Conservation (phyloP, 37 sponge, comb jelly and placozoan species). For the Hexactinellida sp. region DNA sequence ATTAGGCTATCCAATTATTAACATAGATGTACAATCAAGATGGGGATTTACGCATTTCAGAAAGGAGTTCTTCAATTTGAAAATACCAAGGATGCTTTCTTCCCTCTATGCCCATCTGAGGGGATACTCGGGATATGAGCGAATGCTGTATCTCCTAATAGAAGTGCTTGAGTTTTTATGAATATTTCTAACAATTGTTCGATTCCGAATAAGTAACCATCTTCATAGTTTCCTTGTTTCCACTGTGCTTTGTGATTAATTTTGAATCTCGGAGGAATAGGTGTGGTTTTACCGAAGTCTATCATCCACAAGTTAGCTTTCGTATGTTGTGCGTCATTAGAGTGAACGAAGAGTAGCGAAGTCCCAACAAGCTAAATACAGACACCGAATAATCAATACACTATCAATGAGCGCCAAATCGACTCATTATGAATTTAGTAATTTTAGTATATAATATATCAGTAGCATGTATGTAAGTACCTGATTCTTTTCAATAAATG, state of each 20-base stretch:
- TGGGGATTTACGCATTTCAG: neutral
- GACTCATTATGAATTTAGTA: too few relatives aligned
- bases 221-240: slow-evolving; percentile 91
- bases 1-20: too few relatives aligned
- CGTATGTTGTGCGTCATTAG: slow-evolving; percentile 22
- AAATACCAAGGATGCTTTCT: too few relatives aligned
- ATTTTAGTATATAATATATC: too few relatives aligned
- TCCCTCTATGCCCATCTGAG: too few relatives aligned
- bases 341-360: slow-evolving; percentile 87
- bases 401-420: too few relatives aligned
- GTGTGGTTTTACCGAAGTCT: slow-evolving; percentile 91
- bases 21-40: neutral
- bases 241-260: slow-evolving; percentile 57
- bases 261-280: slow-evolving; percentile 30
- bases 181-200: slow-evolving; percentile 81
- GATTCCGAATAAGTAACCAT: slow-evolving; percentile 90
- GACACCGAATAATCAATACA: neutral
- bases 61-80: neutral
- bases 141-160: too few relatives aligned
- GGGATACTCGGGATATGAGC: too few relatives aligned
- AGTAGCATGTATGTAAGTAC: too few relatives aligned
- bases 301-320: slow-evolving; percentile 73
- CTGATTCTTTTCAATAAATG: slow-evolving; percentile 17
- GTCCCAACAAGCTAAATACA: slow-evolving; percentile 68
- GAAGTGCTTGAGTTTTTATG: neutral